These are phyloP conservation scores for Aplochiton taeniatus DNA, from an alignment of 2,797 vertebrate genomes.

Conservation along the genomic window DNA sequence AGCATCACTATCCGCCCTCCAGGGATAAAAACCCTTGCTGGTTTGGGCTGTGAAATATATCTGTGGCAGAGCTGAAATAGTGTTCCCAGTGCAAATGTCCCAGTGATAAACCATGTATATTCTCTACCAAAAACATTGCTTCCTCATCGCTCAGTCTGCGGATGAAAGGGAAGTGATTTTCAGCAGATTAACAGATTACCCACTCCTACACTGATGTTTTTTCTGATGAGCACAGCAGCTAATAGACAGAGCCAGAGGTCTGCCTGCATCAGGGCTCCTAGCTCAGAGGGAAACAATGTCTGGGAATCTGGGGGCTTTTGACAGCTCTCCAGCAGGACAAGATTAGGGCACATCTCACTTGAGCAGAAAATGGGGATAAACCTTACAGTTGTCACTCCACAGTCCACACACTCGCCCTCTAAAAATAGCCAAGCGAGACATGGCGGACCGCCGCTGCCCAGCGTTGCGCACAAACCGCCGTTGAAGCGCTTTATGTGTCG, in stretches of 20 bases:
- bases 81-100: too few relatives aligned
- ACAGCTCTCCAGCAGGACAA: slow-evolving; percentile 29
- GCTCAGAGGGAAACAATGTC: slow-evolving; percentile 26
- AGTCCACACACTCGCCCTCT: slow-evolving; percentile 14
- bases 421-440: too few relatives aligned
- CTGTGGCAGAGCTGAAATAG: too few relatives aligned
- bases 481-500: slow-evolving; percentile 49
- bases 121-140: not conserved
- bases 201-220: slow-evolving; percentile 31
- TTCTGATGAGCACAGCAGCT: slow-evolving; percentile 54
- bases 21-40: too few relatives aligned
- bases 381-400: slow-evolving; percentile 34
- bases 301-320: slow-evolving; percentile 2
- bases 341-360: slow-evolving; percentile 41
- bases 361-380: slow-evolving; percentile 56
- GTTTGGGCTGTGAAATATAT: too few relatives aligned
- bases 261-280: too few relatives aligned
- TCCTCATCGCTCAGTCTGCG: slow-evolving; percentile 13
- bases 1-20: too few relatives aligned
- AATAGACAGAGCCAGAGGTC: slow-evolving; percentile 40
- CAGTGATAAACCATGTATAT: too few relatives aligned
- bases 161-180: slow-evolving; percentile 45
- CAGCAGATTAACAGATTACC: slow-evolving; percentile 58
- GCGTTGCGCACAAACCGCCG: slow-evolving; percentile 40
- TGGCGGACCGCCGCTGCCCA: too few relatives aligned